Evolutionary conservation across 1,140 invertebrate genomes (phyloP).

Genomic region (Neodiprion fabricii): DNA sequence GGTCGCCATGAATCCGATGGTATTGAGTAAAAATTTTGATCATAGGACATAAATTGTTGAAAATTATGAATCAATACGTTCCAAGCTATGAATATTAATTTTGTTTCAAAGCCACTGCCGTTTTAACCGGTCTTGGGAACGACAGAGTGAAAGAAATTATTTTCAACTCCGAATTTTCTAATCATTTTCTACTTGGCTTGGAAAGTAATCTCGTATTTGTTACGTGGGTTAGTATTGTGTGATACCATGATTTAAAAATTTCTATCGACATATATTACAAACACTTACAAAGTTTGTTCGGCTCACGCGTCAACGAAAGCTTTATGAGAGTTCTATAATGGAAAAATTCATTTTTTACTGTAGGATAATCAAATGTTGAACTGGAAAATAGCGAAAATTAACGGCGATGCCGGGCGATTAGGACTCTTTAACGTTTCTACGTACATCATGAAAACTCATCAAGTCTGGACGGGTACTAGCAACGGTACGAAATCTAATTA

Average conservation of each 20-base stretch:
- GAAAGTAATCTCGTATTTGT: conserved; percentile 48
- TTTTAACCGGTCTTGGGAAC: conserved; percentile 23
- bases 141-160: conserved; percentile 41
- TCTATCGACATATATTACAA: no score
- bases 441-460: conserved; percentile 28
- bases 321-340: no score
- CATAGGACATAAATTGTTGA: background rate
- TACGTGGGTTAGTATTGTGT: conserved; percentile 45
- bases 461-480: conserved; percentile 36
- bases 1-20: conserved; percentile 61
- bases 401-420: conserved; percentile 18
- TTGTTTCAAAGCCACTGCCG: conserved; percentile 26
- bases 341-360: background rate
- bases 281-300: no score
- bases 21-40: conserved; percentile 33
- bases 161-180: conserved; percentile 48
- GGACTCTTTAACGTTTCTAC: conserved; percentile 38
- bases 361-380: conserved; percentile 29
- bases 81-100: background rate
- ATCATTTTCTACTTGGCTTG: conserved; percentile 52
- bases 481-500: conserved; percentile 28
- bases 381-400: conserved; percentile 26
- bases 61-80: background rate
- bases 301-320: no score
- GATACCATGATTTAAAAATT: background rate